Conservation (phyloP, 2,888 invertebrate species). For the Sminthurinus aureus region DNA sequence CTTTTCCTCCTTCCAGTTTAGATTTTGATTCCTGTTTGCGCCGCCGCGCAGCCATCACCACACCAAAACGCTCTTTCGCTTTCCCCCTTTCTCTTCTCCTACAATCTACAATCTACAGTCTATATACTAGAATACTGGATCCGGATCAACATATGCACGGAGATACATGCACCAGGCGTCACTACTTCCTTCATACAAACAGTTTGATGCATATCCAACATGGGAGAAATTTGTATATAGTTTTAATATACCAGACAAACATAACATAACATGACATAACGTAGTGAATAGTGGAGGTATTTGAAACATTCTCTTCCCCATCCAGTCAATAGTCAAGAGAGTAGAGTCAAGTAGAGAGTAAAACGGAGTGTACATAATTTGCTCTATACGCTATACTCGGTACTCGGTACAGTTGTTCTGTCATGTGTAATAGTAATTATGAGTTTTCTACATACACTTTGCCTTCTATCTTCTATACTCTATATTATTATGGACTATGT, state of each 20-base stretch:
- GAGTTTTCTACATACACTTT: too few relatives aligned
- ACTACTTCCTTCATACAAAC: neutral
- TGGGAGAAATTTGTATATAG: neutral
- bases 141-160: too few relatives aligned
- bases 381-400: neutral
- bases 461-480: too few relatives aligned
- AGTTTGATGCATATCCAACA: neutral
- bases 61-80: neutral
- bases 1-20: neutral
- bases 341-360: too few relatives aligned
- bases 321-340: too few relatives aligned
- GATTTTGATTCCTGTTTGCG: constrained; percentile 5
- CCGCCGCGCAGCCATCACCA: constrained; percentile 17
- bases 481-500: too few relatives aligned
- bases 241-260: too few relatives aligned
- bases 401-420: neutral
- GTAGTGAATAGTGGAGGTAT: neutral
- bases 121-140: too few relatives aligned
- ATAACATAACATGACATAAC: too few relatives aligned
- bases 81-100: constrained; percentile 15
- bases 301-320: neutral
- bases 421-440: too few relatives aligned
- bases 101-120: too few relatives aligned
- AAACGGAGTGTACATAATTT: neutral
- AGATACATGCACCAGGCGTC: too few relatives aligned